phyloP scores from a whole-genome alignment of 1,140 invertebrate species.

The Oscheius sp. region DNA sequence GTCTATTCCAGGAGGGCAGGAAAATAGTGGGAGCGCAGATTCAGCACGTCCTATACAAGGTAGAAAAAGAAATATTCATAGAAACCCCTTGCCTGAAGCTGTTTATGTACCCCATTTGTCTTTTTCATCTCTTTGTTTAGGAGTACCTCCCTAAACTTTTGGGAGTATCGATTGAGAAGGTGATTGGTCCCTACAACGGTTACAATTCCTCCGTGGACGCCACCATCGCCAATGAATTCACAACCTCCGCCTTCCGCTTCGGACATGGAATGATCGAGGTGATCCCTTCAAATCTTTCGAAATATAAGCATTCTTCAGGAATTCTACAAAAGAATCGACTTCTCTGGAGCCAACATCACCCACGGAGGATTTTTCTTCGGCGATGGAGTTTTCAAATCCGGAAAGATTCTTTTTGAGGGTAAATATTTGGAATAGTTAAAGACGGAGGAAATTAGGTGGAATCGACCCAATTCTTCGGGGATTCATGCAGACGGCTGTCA shows the following conservation, averaged over 20 bases:
- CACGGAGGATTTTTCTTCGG: conserved; percentile 59
- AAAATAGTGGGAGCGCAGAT: conserved; percentile 66
- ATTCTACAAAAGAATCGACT: conserved; percentile 40
- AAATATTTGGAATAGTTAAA: too few relatives aligned
- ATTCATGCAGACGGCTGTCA: conserved; percentile 82
- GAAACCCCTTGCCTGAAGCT: too few relatives aligned
- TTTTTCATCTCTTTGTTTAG: not conserved
- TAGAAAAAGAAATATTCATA: too few relatives aligned
- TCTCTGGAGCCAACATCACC: conserved; percentile 35
- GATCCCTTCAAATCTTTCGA: conserved; percentile 7
- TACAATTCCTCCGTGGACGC: conserved; percentile 67
- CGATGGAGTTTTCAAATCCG: conserved; percentile 59
- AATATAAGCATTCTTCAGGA: conserved; percentile 30
- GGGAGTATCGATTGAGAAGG: conserved; percentile 48
- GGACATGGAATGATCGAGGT: conserved; percentile 67
- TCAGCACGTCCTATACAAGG: conserved; percentile 54
- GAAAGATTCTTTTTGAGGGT: conserved; percentile 59
- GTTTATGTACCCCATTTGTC: not conserved
- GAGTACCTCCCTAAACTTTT: conserved; percentile 54
- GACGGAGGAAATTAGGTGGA: too few relatives aligned
- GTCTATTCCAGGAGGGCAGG: conserved; percentile 64
- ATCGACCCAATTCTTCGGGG: conserved; percentile 73
- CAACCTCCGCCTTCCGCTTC: conserved; percentile 70
- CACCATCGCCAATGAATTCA: conserved; percentile 70
- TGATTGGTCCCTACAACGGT: conserved; percentile 64